These are phyloP conservation scores for Eupeodes latifasciatus DNA, from an alignment of 2,888 invertebrate species.

Conservation along the genomic window DNA sequence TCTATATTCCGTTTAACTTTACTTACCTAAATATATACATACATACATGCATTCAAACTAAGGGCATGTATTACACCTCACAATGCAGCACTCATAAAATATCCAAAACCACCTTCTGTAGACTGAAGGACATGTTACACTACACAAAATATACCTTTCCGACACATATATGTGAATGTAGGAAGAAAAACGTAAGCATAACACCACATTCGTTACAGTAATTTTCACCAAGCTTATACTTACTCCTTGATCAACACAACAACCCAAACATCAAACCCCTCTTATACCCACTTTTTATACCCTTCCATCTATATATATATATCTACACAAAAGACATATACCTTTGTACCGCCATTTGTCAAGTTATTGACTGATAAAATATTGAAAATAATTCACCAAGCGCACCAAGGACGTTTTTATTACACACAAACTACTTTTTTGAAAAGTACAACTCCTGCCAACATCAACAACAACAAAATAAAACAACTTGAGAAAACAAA, in stretches of 20 bases:
- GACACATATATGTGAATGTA: background rate
- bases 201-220: slow-evolving; percentile 24
- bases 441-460: background rate
- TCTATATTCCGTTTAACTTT: background rate
- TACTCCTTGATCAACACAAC: slow-evolving; percentile 36
- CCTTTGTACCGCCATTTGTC: slow-evolving; percentile 65
- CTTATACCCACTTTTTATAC: background rate
- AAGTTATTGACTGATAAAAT: slow-evolving; percentile 77
- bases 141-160: background rate
- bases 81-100: slow-evolving; percentile 71
- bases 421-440: slow-evolving; percentile 61
- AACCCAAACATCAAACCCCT: background rate
- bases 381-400: slow-evolving; percentile 75
- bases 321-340: background rate
- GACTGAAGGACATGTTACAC: slow-evolving; percentile 35
- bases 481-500: slow-evolving; percentile 51
- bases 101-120: slow-evolving; percentile 62
- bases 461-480: background rate
- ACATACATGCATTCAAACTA: background rate
- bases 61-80: slow-evolving; percentile 46
- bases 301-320: background rate
- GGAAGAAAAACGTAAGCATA: slow-evolving; percentile 12
- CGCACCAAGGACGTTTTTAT: slow-evolving; percentile 75
- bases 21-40: background rate
- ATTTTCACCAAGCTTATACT: background rate